These are phyloP conservation scores for Balearica regulorum DNA, from an alignment of 2,797 vertebrate genomes.

Conservation along the genomic window DNA sequence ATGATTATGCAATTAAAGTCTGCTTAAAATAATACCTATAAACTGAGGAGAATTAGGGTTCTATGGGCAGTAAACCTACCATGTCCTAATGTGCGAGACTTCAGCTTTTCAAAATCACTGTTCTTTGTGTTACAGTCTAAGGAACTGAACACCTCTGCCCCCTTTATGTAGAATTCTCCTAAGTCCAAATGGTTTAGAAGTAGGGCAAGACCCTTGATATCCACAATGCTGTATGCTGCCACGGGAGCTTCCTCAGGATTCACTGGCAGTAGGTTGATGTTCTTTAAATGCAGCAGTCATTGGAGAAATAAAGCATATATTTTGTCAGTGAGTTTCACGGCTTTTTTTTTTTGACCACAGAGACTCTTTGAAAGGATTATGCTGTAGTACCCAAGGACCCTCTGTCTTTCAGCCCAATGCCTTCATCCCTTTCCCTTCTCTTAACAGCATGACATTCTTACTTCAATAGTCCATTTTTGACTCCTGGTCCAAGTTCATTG, in stretches of 20 bases:
- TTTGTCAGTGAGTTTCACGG: neutral
- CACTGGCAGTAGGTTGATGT: neutral
- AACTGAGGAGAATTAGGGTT: neutral
- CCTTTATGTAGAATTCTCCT: neutral
- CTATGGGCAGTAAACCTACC: neutral
- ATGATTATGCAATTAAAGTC: conserved; percentile 33
- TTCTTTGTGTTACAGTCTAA: neutral
- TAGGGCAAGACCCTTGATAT: neutral
- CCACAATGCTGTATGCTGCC: rapidly evolving
- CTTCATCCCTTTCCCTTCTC: neutral
- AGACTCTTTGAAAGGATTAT: neutral
- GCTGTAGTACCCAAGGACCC: neutral
- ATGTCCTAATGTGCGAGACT: neutral
- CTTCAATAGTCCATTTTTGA: neutral
- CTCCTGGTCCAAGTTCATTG: neutral
- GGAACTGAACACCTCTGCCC: neutral
- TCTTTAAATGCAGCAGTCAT: neutral
- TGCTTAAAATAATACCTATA: neutral
- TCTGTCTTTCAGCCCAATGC: neutral
- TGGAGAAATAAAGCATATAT: neutral
- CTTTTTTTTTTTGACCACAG: neutral
- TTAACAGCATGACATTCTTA: neutral
- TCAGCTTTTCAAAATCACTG: neutral
- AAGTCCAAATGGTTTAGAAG: neutral
- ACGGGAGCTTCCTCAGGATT: neutral